Evolutionary conservation across 2,888 invertebrate species (phyloP).

Genomic region (Ophraella communa): DNA sequence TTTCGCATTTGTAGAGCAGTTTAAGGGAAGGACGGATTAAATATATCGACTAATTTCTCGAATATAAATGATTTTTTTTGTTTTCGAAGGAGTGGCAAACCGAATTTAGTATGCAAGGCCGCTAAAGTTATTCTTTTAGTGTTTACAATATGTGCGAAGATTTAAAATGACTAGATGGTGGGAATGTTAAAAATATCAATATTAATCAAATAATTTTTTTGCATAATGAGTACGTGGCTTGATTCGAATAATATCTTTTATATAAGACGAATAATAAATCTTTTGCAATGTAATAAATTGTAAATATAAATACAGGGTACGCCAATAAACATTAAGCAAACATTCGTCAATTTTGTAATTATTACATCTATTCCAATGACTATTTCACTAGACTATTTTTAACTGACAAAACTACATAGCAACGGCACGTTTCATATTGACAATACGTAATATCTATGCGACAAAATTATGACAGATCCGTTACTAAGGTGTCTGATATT

Average conservation of each 20-base stretch:
- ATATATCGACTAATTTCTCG: conserved; percentile 33
- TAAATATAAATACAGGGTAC: not conserved
- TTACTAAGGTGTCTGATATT: too few species aligned
- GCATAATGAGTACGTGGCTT: conserved; percentile 9
- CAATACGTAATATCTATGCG: too few species aligned
- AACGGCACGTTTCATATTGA: too few species aligned
- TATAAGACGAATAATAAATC: not conserved
- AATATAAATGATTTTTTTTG: conserved; percentile 27
- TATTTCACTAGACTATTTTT: too few species aligned
- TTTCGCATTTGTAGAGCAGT: conserved; percentile 25
- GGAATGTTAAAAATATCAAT: conserved; percentile 20
- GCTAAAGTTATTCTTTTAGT: conserved; percentile 25
- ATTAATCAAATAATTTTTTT: conserved; percentile 23
- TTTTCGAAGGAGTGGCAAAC: conserved; percentile 13
- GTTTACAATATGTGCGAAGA: conserved; percentile 22
- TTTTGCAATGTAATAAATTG: not conserved
- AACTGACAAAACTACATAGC: too few species aligned
- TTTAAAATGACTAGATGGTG: conserved; percentile 23
- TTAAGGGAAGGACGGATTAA: conserved; percentile 28
- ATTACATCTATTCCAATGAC: too few species aligned
- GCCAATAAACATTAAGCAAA: not conserved
- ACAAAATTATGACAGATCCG: too few species aligned
- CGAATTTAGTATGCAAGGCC: conserved; percentile 29
- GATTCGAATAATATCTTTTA: conserved; percentile 1
- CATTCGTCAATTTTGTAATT: too few species aligned